Base-by-base conservation (phyloP, 2,113 vertebrate species). In the Cinclus cinclus region DNA sequence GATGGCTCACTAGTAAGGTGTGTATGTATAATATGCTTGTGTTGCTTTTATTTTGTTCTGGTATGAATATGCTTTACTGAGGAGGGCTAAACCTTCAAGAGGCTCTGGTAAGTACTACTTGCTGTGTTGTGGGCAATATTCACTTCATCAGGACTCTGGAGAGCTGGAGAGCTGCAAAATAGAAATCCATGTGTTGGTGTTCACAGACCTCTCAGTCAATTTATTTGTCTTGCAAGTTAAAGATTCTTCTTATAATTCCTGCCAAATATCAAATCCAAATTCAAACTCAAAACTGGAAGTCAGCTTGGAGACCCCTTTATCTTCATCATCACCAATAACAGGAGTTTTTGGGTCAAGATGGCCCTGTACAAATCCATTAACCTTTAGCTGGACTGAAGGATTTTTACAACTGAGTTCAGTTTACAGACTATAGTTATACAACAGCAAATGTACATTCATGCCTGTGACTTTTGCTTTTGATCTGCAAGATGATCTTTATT, bases 21-120 rank as follows among this genome's bases (percentile, higher is more conserved):
- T 35, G 13, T 8, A 3, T 10, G 3, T 31, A 11, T 13, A 69
- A 44, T 39, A 1, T 7, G 4, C 31, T 18, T 30, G 15, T 2
- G 1, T 46, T 37, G 12, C 13, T 82, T 52, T 42, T 64, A 5
- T 18, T 63, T 16, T 77, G 47, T 44, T 20, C 52, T 33, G 27
- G 16, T 70, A 11, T 44, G 24, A 18, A 46, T 44, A 0, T 39
- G 28, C 16, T 62, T 90, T 84, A 23, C 15, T 35, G 24, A 18
- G 17, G 11, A 52, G 5, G 14, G 4, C 55, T 62, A 3, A 27
- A 31, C 7, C 2, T 53, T 58, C 24, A 64, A 24, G 31, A 83
- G 11, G 8, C 9, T 83, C 19, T 7, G 6, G 5, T 24, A 59
- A 59, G 10, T 30, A 15, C 10, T 67, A 5, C 15, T 65, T 75